Conservation (phyloP, 92 coral and sea anemone genomes). For the Zoanthus sociatus region DNA sequence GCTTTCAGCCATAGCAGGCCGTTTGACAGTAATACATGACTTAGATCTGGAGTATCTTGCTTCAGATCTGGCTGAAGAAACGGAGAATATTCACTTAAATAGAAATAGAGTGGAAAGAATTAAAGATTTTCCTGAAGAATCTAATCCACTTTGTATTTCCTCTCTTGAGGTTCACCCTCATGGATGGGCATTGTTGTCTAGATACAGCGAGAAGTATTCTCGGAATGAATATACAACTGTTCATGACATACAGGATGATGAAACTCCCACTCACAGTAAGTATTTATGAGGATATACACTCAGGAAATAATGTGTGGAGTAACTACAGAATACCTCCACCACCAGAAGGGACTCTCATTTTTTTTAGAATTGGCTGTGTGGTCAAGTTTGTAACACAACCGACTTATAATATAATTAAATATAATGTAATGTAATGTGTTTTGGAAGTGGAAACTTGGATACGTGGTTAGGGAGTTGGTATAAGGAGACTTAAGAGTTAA, state of each 20-base stretch:
- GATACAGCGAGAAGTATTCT: slow-evolving; percentile 76
- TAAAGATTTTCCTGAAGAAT: slow-evolving; percentile 80
- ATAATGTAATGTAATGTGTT: no score
- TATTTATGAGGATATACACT: background rate
- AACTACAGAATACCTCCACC: no score
- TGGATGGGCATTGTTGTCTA: slow-evolving; percentile 84
- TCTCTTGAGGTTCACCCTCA: slow-evolving; percentile 94
- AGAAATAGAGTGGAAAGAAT: slow-evolving; percentile 72
- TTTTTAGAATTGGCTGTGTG: no score
- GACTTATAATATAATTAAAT: no score
- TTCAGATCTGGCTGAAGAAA: slow-evolving; percentile 54
- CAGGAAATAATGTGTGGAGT: no score
- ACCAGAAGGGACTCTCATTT: no score
- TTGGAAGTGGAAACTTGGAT: no score
- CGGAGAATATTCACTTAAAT: slow-evolving; percentile 54
- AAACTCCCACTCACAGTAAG: background rate
- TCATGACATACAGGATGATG: slow-evolving; percentile 84
- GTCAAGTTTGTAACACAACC: no score
- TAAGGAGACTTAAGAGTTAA: no score
- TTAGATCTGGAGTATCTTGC: slow-evolving; percentile 77
- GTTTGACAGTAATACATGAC: slow-evolving; percentile 76
- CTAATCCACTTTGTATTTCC: slow-evolving; percentile 85
- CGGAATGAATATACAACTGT: slow-evolving; percentile 89
- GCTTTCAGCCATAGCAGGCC: slow-evolving; percentile 83
- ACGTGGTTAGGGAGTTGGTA: no score